Evolutionary conservation across 2,113 vertebrate genomes (phyloP), one percentile per base, ranked within the genome.

Genomic region (Neotoma lepida): DNA sequence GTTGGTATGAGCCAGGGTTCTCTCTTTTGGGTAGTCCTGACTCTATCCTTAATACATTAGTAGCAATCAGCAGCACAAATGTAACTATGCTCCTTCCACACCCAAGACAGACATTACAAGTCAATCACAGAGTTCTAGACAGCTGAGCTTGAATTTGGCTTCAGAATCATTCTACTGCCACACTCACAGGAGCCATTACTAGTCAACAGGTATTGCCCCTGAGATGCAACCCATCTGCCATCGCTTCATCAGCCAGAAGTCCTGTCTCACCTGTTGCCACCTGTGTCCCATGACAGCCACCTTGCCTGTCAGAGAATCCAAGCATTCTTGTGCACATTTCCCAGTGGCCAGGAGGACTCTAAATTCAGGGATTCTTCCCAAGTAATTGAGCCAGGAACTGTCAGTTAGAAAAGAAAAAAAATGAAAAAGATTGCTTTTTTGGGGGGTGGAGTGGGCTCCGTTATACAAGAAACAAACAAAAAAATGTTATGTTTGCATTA

Each of bases 401-500:
- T 91, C 88, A 93, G 41, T 44, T 81, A 82, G 35, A 66, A 58
- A 73, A 41, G 30, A 9, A 39, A 70, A 77, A 17, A n/a, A 64
- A 46, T n/a, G 90, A 94, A 96, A 97, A 94, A 94, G 88, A 64
- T 96, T 97, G 74, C 94, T 97, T 97, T 94, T 97, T 61, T 58
- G 14, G 86, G 64, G 61, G 89, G 91, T 26, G 68, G 94, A 51
- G 13, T 51, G 51, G 93, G n/a, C 80, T 93, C 91, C 94, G 96
- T 97, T 97, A 95, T 97, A 97, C 88, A 97, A 98, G 97, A 98
- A 88, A 97, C 90, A 77, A 86, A 84, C 56, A 85, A 54, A 51
- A 97, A 98, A 97, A 98, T 98, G 98, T 97, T 97, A 96, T 98
- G 97, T 98, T 98, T 98, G 97, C 97, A 98, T 97, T 97, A 96